A percentile compares a stretch with the other conserved stretches of the same genome.
These are phyloP conservation scores for Tribolium madens DNA, from an alignment of 1,140 invertebrate species.

Conservation along the genomic window DNA sequence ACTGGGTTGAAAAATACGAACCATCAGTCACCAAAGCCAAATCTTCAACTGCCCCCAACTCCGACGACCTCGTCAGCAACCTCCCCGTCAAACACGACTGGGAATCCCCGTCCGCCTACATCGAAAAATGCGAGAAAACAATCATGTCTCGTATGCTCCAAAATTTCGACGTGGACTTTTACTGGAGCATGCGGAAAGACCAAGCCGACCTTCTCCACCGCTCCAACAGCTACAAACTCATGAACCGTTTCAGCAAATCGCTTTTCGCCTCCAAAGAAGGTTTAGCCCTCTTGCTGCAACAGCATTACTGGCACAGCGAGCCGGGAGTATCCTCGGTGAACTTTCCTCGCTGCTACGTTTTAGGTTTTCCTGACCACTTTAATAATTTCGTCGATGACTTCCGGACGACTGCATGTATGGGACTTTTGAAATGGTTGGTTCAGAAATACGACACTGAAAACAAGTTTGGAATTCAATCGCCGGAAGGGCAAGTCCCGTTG, in stretches of 20 bases:
- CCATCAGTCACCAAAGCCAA: conserved; percentile 45
- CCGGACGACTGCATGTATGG: conserved; percentile 87
- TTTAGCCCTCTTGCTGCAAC: conserved; percentile 82
- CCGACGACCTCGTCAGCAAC: conserved; percentile 64
- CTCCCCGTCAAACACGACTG: conserved; percentile 68
- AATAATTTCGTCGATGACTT: conserved; percentile 92
- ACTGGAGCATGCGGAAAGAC: conserved; percentile 90
- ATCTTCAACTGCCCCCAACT: not conserved
- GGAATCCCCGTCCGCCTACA: conserved; percentile 61
- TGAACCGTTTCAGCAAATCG: conserved; percentile 84
- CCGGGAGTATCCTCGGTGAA: conserved; percentile 82
- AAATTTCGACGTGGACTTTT: conserved; percentile 80
- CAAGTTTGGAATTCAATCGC: conserved; percentile 69
- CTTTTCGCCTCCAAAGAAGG: conserved; percentile 93
- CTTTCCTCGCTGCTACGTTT: conserved; percentile 90
- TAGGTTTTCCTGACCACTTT: conserved; percentile 80
- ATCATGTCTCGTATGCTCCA: conserved; percentile 76
- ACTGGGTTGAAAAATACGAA: conserved; percentile 77
- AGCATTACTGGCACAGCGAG: conserved; percentile 92
- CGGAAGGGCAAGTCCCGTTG: conserved; percentile 77
- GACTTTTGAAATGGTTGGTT: conserved; percentile 82
- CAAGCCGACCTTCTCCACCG: conserved; percentile 78
- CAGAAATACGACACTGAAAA: conserved; percentile 67
- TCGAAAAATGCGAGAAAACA: conserved; percentile 70
- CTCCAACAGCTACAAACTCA: conserved; percentile 73